Conservation (phyloP, 1,140 invertebrate genomes). For the Drosophila repletoides region DNA sequence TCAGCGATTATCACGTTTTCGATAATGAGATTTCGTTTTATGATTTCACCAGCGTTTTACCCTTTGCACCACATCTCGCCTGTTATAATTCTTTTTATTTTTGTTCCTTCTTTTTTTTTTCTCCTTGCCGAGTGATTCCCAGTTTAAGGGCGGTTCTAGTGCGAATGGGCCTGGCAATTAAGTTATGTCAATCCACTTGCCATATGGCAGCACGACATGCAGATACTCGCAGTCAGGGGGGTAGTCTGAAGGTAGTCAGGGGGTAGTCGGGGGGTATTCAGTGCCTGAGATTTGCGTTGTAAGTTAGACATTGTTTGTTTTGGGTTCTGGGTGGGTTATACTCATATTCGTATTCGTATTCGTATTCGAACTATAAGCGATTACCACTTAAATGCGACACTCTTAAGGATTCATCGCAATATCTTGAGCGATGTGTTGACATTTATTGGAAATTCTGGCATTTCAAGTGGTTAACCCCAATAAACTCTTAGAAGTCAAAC, state of each 20-base stretch:
- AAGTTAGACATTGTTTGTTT: constrained; percentile 27
- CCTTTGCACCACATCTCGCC: constrained; percentile 19
- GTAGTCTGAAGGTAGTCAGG: background rate
- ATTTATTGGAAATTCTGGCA: background rate
- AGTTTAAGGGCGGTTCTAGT: constrained; percentile 30
- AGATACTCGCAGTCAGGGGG: background rate
- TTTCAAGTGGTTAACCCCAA: background rate
- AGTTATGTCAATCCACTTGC: constrained; percentile 59
- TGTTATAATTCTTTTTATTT: too few relatives aligned
- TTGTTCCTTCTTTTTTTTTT: background rate
- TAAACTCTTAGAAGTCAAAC: background rate
- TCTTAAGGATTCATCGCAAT: constrained; percentile 20
- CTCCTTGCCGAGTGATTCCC: background rate
- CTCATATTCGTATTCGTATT: too few relatives aligned
- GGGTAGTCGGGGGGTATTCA: background rate
- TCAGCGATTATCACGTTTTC: constrained; percentile 76
- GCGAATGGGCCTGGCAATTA: constrained; percentile 37
- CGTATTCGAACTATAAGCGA: constrained; percentile 12
- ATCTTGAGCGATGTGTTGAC: background rate
- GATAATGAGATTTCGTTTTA: constrained; percentile 74
- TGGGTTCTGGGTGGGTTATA: constrained; percentile 20
- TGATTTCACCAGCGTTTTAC: constrained; percentile 35
- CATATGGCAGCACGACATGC: constrained; percentile 34
- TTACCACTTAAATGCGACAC: constrained; percentile 12
- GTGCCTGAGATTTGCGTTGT: constrained; percentile 3